Evolutionary conservation across 1,140 invertebrate species (phyloP).

Genomic region (Palaemon carinicauda): DNA sequence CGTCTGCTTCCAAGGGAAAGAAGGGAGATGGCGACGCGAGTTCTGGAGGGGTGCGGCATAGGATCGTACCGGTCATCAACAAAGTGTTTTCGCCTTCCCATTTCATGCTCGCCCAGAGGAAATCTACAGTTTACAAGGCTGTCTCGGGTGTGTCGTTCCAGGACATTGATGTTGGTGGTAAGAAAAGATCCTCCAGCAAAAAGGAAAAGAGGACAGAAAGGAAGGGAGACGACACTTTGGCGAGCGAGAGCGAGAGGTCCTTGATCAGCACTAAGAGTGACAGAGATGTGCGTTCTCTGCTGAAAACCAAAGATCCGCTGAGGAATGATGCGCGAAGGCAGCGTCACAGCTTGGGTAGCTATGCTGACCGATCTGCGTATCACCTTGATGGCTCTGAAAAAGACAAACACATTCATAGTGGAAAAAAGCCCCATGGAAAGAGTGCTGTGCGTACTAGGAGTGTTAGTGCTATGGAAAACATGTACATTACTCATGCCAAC

Average conservation of each 20-base stretch:
- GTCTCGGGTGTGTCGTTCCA: conserved; percentile 55
- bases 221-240: neutral
- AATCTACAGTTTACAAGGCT: conserved; percentile 53
- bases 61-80: conserved; percentile 51
- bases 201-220: conserved; percentile 29
- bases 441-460: conserved; percentile 11
- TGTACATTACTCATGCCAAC: neutral
- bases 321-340: neutral
- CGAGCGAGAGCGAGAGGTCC: conserved; percentile 38
- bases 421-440: conserved; percentile 2
- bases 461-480: conserved; percentile 25
- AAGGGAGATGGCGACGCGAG: conserved; percentile 6
- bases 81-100: conserved; percentile 50
- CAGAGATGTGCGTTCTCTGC: neutral
- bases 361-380: neutral
- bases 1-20: neutral
- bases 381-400: conserved; percentile 18
- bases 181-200: conserved; percentile 16
- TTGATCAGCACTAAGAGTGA: conserved; percentile 30
- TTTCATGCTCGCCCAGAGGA: conserved; percentile 54
- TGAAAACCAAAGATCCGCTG: neutral
- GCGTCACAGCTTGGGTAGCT: conserved; percentile 33
- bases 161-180: conserved; percentile 48
- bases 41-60: neutral
- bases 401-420: neutral